Conservation (phyloP, 2,797 vertebrate species). For the Anolis apletophallus region DNA sequence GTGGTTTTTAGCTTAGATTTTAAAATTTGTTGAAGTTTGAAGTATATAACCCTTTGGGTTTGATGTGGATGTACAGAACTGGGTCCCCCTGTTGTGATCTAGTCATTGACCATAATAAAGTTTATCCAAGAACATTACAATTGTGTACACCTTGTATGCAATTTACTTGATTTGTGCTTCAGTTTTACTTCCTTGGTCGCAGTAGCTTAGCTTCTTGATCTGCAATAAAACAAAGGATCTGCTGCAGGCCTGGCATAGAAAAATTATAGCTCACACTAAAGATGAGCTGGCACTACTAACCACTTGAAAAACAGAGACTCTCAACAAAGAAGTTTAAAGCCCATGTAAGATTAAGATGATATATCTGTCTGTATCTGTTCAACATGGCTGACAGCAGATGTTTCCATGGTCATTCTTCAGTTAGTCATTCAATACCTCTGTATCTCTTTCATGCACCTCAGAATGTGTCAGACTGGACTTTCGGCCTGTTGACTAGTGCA, state of each 20-base stretch:
- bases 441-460: not conserved
- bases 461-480: not conserved
- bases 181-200: not conserved
- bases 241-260: not conserved
- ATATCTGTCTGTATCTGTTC: not conserved
- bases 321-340: not conserved
- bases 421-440: not conserved
- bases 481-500: conserved; percentile 1
- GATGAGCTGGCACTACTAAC: not conserved
- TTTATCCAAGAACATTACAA: not conserved
- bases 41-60: no score
- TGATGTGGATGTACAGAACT: no score
- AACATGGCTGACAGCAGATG: not conserved
- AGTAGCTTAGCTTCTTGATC: not conserved
- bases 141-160: no score
- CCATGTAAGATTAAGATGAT: conserved; percentile 12
- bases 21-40: no score
- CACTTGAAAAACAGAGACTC: conserved; percentile 12
- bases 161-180: not conserved
- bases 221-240: not conserved
- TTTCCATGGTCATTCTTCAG: not conserved
- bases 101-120: no score
- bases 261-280: not conserved
- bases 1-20: no score
- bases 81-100: no score